phyloP scores from a whole-genome alignment of 2,797 vertebrate genomes.

The Heterohyrax brucei region DNA sequence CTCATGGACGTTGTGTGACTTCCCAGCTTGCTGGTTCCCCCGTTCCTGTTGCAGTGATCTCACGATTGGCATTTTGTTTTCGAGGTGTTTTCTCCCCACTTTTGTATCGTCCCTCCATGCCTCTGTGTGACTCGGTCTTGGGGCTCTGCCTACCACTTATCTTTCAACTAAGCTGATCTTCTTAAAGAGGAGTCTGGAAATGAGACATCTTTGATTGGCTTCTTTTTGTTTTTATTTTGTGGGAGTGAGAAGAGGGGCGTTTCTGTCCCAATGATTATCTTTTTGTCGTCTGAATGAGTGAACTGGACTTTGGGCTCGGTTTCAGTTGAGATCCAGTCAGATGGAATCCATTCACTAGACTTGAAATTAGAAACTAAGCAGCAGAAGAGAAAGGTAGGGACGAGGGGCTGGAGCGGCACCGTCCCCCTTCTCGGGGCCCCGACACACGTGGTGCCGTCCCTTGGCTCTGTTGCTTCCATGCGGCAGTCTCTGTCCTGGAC shows the following conservation, averaged over 20 bases:
- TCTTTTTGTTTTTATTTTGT: conserved; percentile 9
- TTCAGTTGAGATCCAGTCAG: background rate
- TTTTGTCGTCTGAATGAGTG: background rate
- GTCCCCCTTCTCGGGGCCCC: background rate
- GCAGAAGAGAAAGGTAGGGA: background rate
- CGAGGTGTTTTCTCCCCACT: background rate
- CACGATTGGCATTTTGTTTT: conserved; percentile 59
- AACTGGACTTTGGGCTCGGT: background rate
- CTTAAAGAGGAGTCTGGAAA: background rate
- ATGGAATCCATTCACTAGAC: background rate
- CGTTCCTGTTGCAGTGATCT: conserved; percentile 26
- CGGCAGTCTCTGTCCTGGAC: background rate
- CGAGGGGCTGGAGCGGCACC: background rate
- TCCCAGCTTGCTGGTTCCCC: conserved; percentile 44
- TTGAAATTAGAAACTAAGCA: background rate
- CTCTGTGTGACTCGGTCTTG: background rate
- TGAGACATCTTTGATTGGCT: background rate
- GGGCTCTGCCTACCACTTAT: background rate
- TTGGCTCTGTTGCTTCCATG: fast-evolving
- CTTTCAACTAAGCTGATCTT: background rate
- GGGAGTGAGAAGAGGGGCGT: background rate
- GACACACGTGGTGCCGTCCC: background rate
- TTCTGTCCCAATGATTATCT: background rate
- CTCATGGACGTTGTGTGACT: conserved; percentile 1
- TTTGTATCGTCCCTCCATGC: background rate